Evolutionary conservation across 2,888 invertebrate genomes (phyloP), one percentile per base, ranked within the genome.

Genomic region (Empis stercorea): DNA sequence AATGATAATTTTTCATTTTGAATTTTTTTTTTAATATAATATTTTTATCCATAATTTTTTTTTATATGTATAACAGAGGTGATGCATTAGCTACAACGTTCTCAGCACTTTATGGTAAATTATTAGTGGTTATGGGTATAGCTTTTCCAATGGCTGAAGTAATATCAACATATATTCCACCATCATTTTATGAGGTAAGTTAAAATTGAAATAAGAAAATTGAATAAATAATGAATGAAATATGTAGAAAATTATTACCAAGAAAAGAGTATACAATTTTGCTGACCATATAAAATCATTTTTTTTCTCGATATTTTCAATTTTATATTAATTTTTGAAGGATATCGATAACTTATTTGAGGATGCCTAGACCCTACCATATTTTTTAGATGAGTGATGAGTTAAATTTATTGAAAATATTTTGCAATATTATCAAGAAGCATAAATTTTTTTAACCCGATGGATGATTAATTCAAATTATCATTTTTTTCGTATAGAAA

Each of bases 141-240:
- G 91, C 93, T 14, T 91, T 95, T 70, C 94, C 94, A 45, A 85
- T 95, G 83, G 89, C 94, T 52, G 93, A 94, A 76, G 91, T 93
- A 57, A 92, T 93, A 64, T 92, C 92, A 40, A 87, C 89, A 17
- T 88, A 89, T 71, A 89, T 93, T 64, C 92, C 93, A 60, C 87
- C 89, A 54, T 88, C 89, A 30, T 92, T 89, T 71, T 93, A 92
- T 71, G 91, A 92, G 77, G 88, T 84, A 66, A 69, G 68, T 60
- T 49, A 16, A 4, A 27, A 27, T 4, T 6, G 9, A 27, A 27
- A 27, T 27, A 27, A 27, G 9, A 27, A 27, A 7, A 7, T 9
- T 27, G 23, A 27, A 27, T 27, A 27, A 27, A 27, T 27, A 2
- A 27, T 27, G 7, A 27, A 27, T 43, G 1, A 20, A 10, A 30